phyloP scores from a whole-genome alignment of 2,888 invertebrate species.

The Poecilobothrus nobilitatus region DNA sequence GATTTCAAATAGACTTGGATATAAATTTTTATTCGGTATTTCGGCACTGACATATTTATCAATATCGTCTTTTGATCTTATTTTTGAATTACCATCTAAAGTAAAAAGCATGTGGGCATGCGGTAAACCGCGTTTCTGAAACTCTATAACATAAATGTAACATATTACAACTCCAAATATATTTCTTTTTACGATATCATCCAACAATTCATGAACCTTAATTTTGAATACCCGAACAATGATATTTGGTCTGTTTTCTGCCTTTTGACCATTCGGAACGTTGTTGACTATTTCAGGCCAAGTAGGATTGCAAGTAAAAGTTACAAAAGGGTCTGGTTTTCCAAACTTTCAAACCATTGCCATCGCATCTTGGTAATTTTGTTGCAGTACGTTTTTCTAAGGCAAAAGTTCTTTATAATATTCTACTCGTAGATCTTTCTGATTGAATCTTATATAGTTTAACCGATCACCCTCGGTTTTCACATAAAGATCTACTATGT shows the following conservation, averaged over 20 bases:
- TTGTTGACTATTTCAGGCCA: slow-evolving; percentile 38
- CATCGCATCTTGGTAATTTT: slow-evolving; percentile 40
- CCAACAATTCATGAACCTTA: slow-evolving; percentile 28
- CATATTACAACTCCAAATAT: slow-evolving; percentile 21
- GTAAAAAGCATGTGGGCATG: slow-evolving; percentile 25
- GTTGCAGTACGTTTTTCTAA: background rate
- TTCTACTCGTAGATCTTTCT: background rate
- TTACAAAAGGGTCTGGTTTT: slow-evolving; percentile 41
- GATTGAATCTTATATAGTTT: background rate
- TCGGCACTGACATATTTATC: slow-evolving; percentile 21
- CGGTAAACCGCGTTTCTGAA: slow-evolving; percentile 32
- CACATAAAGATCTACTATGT: background rate
- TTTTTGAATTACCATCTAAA: slow-evolving; percentile 16
- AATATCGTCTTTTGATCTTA: slow-evolving; percentile 3
- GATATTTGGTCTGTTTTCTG: slow-evolving; percentile 34
- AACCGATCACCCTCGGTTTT: background rate
- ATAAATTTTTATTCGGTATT: slow-evolving; percentile 20
- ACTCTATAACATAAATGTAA: slow-evolving; percentile 29
- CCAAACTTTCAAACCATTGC: slow-evolving; percentile 40
- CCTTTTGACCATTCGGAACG: slow-evolving; percentile 25
- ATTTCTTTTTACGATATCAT: slow-evolving; percentile 22
- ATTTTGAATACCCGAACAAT: slow-evolving; percentile 32
- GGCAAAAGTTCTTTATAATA: background rate
- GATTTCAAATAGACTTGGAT: slow-evolving; percentile 18
- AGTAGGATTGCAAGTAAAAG: slow-evolving; percentile 42